Conservation (phyloP, 2,113 vertebrate species). For the Heterotis niloticus region DNA sequence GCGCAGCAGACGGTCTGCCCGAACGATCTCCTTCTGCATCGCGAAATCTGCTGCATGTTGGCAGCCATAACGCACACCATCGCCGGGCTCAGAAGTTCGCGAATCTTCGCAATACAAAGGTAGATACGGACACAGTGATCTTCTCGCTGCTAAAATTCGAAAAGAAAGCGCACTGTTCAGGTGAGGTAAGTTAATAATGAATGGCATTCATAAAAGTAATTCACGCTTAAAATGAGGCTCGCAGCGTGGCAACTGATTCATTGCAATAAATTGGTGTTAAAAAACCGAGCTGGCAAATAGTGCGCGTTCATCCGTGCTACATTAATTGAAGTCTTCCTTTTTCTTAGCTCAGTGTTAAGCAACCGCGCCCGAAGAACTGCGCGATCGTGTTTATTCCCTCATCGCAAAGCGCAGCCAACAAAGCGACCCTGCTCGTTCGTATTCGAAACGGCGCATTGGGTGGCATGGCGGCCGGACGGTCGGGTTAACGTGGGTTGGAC, state of each 20-base stretch:
- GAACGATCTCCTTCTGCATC: no score
- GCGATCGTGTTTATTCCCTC: slow-evolving; percentile 4
- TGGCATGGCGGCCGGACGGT: no score
- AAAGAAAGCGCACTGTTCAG: background rate
- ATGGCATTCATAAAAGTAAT: slow-evolving; percentile 15
- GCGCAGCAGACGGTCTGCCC: no score
- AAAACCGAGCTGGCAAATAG: slow-evolving; percentile 11
- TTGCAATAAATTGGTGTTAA: slow-evolving; percentile 24
- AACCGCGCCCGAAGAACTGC: background rate
- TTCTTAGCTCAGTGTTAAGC: background rate
- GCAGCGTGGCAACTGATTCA: background rate
- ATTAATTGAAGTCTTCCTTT: slow-evolving; percentile 20
- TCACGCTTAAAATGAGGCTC: slow-evolving; percentile 26
- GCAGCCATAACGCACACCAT: slow-evolving; percentile 11
- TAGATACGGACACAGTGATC: background rate
- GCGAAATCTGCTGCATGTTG: background rate
- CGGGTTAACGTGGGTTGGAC: no score
- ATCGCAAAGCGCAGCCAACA: slow-evolving; percentile 5
- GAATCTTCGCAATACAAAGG: background rate
- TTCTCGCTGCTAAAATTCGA: background rate
- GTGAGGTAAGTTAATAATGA: slow-evolving; percentile 22
- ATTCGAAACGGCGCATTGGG: no score
- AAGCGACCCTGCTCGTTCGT: no score
- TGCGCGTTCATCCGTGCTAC: background rate
- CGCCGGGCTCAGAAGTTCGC: background rate